These are phyloP conservation scores for Ptychochromis oligacanthus DNA, from an alignment of 2,113 vertebrate genomes.

Conservation along the genomic window DNA sequence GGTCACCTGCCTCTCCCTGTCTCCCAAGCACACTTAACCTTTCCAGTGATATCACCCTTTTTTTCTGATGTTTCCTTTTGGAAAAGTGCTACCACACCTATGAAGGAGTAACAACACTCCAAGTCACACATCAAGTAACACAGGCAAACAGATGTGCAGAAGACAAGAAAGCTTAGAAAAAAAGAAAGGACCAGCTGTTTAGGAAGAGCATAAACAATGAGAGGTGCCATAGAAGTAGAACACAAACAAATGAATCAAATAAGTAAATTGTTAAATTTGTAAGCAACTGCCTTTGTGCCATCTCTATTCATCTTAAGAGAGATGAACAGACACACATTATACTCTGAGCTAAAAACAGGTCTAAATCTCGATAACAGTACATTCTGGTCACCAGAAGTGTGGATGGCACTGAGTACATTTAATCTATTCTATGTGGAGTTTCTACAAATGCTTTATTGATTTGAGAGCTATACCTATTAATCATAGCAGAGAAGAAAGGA, in stretches of 20 bases:
- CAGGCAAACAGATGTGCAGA: conserved; percentile 64
- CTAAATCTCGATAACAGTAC: conserved; percentile 55
- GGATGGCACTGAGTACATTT: conserved; percentile 47
- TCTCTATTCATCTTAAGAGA: not conserved
- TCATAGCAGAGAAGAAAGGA: conserved; percentile 54
- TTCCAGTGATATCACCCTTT: conserved; percentile 47
- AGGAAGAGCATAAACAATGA: conserved; percentile 21
- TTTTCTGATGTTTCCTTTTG: conserved; percentile 51
- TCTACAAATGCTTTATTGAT: conserved; percentile 78
- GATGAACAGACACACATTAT: conserved; percentile 10
- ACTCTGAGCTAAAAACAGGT: conserved; percentile 26
- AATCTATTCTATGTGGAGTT: conserved; percentile 70
- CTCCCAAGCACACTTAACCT: conserved; percentile 61
- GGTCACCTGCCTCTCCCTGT: conserved; percentile 44
- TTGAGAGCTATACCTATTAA: conserved; percentile 66
- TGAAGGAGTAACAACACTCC: conserved; percentile 42
- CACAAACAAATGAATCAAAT: conserved; percentile 38
- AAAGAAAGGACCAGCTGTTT: conserved; percentile 63
- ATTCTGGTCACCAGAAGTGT: conserved; percentile 32
- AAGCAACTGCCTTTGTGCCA: not conserved
- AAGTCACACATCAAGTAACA: conserved; percentile 43
- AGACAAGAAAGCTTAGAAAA: conserved; percentile 46
- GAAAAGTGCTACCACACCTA: conserved; percentile 49
- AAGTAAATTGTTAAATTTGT: conserved; percentile 17
- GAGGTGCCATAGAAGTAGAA: conserved; percentile 35